Evolutionary conservation across 2,113 vertebrate genomes (phyloP), one percentile per base, ranked within the genome.

Genomic region (Ochotona princeps): DNA sequence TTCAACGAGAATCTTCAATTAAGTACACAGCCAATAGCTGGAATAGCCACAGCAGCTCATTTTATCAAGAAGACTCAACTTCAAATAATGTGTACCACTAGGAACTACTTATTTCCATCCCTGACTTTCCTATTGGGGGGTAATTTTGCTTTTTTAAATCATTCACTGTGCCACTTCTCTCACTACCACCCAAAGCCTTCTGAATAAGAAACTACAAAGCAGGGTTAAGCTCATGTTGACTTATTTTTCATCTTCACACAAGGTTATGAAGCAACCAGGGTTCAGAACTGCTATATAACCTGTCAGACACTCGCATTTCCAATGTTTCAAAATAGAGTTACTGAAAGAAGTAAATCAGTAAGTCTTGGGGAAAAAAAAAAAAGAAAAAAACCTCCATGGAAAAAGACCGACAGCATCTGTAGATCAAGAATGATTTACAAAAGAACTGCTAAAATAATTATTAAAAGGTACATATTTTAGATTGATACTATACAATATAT

Each of bases 181-280:
- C 35, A 8, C 54, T 30, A 26, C 17, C 10, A 65, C 5, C 2
- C 4, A 63, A 87, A 89, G 57, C 1, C 12, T 91, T 69, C 26
- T 95, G 44, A 89, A 89, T 92, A 57, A 78, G n/a, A 61, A 94
- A 91, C 38, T 82, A 38, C 49, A n/a, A 12, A 11, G 8, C 44
- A 91, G 23, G 49, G 3, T 51, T 54, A 83, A 61, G 11, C 20
- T n/a, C 12, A 92, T 57, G 14, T 90, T 87, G 21, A 92, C 18
- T 93, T 86, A 83, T 86, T 87, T 90, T 91, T 54, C 60, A 93
- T 82, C 44, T 79, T 65, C 51, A 74, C 20, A 87, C 14, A 93
- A 88, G 51, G 26, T 81, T 81, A 69, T 75, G 66, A 94, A 79
- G 32, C 67, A 87, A 69, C 2, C 20, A 81, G 51, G 2, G 49